phyloP scores from a whole-genome alignment of 2,888 invertebrate genomes.

The Apotomis capreana region DNA sequence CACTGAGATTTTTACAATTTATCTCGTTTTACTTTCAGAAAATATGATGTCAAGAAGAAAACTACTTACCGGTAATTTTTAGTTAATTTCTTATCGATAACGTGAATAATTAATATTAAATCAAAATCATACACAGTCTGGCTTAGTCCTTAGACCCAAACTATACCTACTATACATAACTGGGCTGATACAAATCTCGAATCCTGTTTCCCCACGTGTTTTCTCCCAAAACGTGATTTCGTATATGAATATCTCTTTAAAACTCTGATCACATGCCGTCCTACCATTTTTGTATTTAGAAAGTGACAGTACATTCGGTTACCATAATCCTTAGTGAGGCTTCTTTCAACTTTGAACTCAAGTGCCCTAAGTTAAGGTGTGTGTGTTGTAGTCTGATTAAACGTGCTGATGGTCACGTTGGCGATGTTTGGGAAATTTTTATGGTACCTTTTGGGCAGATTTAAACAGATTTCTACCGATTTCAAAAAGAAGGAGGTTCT shows the following conservation, averaged over 20 bases:
- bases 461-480: not conserved
- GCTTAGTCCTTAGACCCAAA: not conserved
- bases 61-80: no score
- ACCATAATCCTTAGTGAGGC: constrained; percentile 34
- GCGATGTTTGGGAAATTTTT: constrained; percentile 15
- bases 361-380: not conserved
- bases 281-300: constrained; percentile 41
- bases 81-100: no score
- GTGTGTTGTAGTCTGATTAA: not conserved
- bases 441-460: constrained; percentile 4
- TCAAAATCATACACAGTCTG: no score
- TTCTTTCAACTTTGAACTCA: constrained; percentile 22
- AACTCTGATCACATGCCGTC: constrained; percentile 32
- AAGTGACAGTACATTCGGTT: constrained; percentile 40
- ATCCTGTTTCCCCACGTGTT: constrained; percentile 6
- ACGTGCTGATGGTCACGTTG: constrained; percentile 35
- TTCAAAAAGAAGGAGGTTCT: no score
- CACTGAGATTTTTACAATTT: no score
- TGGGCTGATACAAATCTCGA: not conserved
- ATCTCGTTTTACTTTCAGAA: no score
- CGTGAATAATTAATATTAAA: no score
- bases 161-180: not conserved
- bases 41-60: no score
- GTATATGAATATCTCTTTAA: constrained; percentile 18
- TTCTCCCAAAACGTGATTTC: constrained; percentile 24